Conservation (phyloP, 1,140 invertebrate species). For the Tetramorium parvispinum region DNA sequence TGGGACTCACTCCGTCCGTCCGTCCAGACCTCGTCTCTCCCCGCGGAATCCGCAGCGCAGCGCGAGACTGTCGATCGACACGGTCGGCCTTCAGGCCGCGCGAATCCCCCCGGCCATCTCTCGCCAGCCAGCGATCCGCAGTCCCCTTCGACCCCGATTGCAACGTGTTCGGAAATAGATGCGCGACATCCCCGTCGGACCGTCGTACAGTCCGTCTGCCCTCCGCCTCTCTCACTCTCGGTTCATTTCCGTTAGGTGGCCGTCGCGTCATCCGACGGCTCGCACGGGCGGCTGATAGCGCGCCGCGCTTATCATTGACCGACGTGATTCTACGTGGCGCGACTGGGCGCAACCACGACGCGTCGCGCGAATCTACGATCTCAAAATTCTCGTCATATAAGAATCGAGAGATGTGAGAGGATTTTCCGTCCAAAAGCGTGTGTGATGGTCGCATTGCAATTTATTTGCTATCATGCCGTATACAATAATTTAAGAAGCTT, state of each 20-base stretch:
- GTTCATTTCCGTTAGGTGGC: conserved; percentile 65
- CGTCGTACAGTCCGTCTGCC: neutral
- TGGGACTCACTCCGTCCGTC: neutral
- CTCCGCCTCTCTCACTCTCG: conserved; percentile 32
- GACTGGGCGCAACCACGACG: neutral
- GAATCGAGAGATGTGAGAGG: no score
- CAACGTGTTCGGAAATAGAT: conserved; percentile 70
- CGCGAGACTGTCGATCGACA: neutral
- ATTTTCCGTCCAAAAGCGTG: neutral
- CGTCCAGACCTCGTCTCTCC: no score
- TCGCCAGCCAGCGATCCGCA: conserved; percentile 18
- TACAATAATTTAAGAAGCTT: neutral
- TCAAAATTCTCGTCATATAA: neutral
- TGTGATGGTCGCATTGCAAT: neutral
- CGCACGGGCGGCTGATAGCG: neutral
- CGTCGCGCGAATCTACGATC: neutral
- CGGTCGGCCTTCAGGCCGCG: neutral
- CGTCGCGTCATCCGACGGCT: conserved; percentile 13
- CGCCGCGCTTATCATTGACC: neutral
- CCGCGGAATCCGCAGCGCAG: neutral
- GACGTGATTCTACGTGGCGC: neutral
- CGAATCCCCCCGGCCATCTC: conserved; percentile 65
- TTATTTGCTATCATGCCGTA: neutral
- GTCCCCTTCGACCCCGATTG: conserved; percentile 9
- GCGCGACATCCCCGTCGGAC: conserved; percentile 37